Conservation (phyloP, 92 coral and sea anemone genomes). For the Paragorgia papillata region DNA sequence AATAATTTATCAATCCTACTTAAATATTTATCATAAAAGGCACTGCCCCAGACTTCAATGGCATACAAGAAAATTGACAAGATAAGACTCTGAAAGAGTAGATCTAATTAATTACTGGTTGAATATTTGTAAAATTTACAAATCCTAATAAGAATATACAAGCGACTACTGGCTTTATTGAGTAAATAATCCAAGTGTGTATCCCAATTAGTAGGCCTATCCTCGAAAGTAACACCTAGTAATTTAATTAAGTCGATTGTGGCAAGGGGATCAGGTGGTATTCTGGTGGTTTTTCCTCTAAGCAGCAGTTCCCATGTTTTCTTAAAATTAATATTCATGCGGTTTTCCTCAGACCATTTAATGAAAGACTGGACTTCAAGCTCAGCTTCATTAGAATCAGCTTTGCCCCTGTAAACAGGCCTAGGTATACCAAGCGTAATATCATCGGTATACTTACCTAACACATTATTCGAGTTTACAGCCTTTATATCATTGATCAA, state of each 20-base stretch:
- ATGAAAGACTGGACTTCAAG: slow-evolving; percentile 23
- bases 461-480: slow-evolving; percentile 1
- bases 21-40: background rate
- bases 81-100: too few relatives aligned
- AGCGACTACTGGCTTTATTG: slow-evolving; percentile 24
- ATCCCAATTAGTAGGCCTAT: slow-evolving; percentile 36
- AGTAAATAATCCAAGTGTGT: slow-evolving; percentile 35
- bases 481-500: slow-evolving; percentile 46
- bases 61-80: background rate
- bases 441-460: slow-evolving; percentile 42
- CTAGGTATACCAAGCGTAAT: slow-evolving; percentile 28
- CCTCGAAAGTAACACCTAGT: slow-evolving; percentile 43
- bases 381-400: background rate
- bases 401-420: too few relatives aligned
- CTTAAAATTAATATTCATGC: slow-evolving; percentile 19
- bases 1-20: slow-evolving; percentile 7
- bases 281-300: slow-evolving; percentile 40
- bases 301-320: slow-evolving; percentile 34
- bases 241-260: slow-evolving; percentile 15
- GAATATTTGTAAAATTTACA: slow-evolving; percentile 22
- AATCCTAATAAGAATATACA: slow-evolving; percentile 10
- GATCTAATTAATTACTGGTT: background rate
- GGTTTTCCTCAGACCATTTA: slow-evolving; percentile 18
- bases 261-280: slow-evolving; percentile 40
- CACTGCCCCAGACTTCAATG: background rate